Evolutionary conservation across 2,888 invertebrate species (phyloP).

Genomic region (Eubasilissa splendida): DNA sequence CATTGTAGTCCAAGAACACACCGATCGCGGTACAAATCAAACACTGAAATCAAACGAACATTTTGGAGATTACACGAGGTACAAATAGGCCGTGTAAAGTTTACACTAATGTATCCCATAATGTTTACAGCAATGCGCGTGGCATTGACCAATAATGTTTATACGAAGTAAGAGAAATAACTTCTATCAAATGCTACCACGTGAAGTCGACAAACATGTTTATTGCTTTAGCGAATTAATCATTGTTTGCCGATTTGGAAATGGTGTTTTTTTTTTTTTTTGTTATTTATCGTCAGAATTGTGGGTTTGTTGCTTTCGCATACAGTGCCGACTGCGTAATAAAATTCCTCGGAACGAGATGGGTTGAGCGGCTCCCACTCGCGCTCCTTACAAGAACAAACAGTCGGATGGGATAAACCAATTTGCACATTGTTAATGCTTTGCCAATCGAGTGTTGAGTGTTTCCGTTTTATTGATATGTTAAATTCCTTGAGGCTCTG

Average conservation of each 20-base stretch:
- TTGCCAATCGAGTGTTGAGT: not conserved
- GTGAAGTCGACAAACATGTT: not conserved
- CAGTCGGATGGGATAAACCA: not conserved
- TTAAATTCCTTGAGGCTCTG: not conserved
- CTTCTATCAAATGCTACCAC: too few relatives aligned
- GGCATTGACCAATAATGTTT: slow-evolving; percentile 6
- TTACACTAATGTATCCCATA: slow-evolving; percentile 11
- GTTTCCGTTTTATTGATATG: not conserved
- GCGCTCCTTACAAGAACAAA: not conserved
- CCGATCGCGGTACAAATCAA: not conserved
- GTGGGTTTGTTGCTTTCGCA: not conserved
- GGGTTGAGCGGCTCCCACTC: not conserved
- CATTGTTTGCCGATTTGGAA: slow-evolving; percentile 8
- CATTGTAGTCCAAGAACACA: not conserved
- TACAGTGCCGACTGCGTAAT: not conserved
- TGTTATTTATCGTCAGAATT: not conserved
- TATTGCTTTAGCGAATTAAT: not conserved
- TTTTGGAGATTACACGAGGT: slow-evolving; percentile 7
- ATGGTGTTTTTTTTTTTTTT: not conserved
- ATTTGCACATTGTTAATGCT: slow-evolving; percentile 9
- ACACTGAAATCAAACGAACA: slow-evolving; percentile 12
- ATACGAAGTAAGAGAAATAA: too few relatives aligned
- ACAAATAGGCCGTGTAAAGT: not conserved
- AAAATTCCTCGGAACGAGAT: not conserved
- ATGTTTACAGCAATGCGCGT: not conserved